phyloP scores from a whole-genome alignment of 1,140 invertebrate genomes.

The Leptinotarsa defecta region DNA sequence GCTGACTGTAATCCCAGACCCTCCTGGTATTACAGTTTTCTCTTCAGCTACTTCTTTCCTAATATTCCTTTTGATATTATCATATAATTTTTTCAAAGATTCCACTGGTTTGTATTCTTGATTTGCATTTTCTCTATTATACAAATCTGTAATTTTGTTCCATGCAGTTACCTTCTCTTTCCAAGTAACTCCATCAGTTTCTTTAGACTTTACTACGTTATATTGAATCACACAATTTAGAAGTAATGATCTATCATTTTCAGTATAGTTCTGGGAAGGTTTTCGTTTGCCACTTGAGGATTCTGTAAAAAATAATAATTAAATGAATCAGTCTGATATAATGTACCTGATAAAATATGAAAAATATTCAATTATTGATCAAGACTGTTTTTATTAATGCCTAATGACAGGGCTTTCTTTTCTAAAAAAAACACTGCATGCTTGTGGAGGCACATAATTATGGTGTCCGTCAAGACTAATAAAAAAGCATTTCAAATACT shows the following conservation, averaged over 20 bases:
- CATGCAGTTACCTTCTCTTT: conserved; percentile 25
- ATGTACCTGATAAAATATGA: no score
- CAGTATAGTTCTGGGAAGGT: not conserved
- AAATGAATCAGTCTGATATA: no score
- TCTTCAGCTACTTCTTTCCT: conserved; percentile 28
- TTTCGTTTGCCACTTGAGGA: conserved; percentile 1
- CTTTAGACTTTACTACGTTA: conserved; percentile 31
- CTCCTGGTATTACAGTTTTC: conserved; percentile 29
- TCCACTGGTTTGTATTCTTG: not conserved
- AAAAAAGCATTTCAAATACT: no score
- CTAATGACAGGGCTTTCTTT: no score
- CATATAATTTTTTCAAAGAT: conserved; percentile 33
- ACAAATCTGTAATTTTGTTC: conserved; percentile 24
- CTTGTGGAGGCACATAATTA: no score
- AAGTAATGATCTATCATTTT: conserved; percentile 10
- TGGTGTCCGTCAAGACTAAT: no score
- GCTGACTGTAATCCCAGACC: not conserved
- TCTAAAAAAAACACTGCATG: no score
- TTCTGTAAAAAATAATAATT: no score
- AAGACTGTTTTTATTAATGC: no score
- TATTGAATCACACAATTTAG: conserved; percentile 23
- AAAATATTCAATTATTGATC: no score
- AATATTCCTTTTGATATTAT: conserved; percentile 28
- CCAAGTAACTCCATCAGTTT: conserved; percentile 27
- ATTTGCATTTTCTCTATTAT: conserved; percentile 16